These are phyloP conservation scores for Falco berigora DNA, from an alignment of 2,797 vertebrate species.

Conservation along the genomic window DNA sequence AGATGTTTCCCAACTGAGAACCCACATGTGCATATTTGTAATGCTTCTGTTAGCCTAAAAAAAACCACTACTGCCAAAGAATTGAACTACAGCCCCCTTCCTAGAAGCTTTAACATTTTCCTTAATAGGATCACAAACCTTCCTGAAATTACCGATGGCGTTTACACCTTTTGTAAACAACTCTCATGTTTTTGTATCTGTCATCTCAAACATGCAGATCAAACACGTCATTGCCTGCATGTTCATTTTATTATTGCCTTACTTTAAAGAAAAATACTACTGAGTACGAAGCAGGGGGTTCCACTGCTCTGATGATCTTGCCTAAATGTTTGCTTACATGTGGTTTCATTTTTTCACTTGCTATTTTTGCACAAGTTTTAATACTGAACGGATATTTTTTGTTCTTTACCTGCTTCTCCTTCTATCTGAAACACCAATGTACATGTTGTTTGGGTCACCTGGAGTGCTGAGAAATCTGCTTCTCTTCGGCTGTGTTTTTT, in stretches of 20 bases:
- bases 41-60: constrained; percentile 81
- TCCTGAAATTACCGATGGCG: constrained; percentile 57
- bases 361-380: constrained; percentile 60
- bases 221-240: constrained; percentile 75
- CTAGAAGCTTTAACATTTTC: constrained; percentile 74
- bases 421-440: background rate
- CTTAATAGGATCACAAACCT: constrained; percentile 64
- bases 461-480: constrained; percentile 34
- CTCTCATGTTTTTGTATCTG: constrained; percentile 54
- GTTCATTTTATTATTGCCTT: constrained; percentile 84
- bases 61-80: constrained; percentile 91
- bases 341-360: constrained; percentile 70
- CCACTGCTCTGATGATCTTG: constrained; percentile 67
- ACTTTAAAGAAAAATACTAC: constrained; percentile 80
- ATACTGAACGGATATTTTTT: constrained; percentile 20
- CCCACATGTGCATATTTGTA: constrained; percentile 63
- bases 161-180: constrained; percentile 65
- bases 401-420: constrained; percentile 15
- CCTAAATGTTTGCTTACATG: constrained; percentile 67
- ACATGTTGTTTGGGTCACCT: constrained; percentile 26
- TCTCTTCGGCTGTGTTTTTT: constrained; percentile 2
- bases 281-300: constrained; percentile 73
- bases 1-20: constrained; percentile 63
- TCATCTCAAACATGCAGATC: constrained; percentile 69
- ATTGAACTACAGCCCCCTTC: constrained; percentile 79